A percentile compares a stretch with the other conserved stretches of the same genome.
These are phyloP conservation scores for Prochilodus magdalenae DNA, from an alignment of 2,113 vertebrate species.

Conservation along the genomic window DNA sequence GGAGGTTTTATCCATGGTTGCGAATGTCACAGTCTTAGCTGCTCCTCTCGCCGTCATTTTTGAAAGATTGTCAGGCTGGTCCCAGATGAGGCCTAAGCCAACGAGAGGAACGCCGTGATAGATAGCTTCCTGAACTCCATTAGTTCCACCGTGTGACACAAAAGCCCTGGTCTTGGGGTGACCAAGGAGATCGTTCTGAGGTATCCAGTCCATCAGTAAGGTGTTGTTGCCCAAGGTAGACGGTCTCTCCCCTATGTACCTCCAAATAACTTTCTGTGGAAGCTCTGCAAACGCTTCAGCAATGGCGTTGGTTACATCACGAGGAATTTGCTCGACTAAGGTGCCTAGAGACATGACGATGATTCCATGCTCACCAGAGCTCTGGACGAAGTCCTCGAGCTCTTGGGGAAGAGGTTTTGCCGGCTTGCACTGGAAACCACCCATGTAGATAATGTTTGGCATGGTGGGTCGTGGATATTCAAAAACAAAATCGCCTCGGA, in stretches of 20 bases:
- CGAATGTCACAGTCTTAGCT: constrained; percentile 46
- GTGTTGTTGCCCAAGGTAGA: constrained; percentile 52
- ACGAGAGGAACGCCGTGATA: constrained; percentile 51
- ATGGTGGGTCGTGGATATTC: constrained; percentile 53
- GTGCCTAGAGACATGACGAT: constrained; percentile 58
- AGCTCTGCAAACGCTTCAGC: constrained; percentile 54
- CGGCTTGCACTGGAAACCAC: constrained; percentile 51
- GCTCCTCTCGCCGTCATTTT: constrained; percentile 50
- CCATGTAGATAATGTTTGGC: constrained; percentile 53
- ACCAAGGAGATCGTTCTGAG: constrained; percentile 56
- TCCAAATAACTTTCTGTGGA: constrained; percentile 55
- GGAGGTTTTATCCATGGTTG: constrained; percentile 46
- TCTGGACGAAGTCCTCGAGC: constrained; percentile 57
- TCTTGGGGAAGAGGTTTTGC: constrained; percentile 50
- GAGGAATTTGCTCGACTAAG: constrained; percentile 46
- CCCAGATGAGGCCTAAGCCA: constrained; percentile 52
- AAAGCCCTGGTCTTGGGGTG: constrained; percentile 50
- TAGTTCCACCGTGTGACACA: constrained; percentile 56
- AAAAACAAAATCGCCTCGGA: constrained; percentile 51
- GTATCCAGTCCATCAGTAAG: constrained; percentile 55
- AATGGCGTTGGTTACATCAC: constrained; percentile 40
- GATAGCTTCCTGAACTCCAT: constrained; percentile 56
- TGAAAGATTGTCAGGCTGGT: constrained; percentile 50
- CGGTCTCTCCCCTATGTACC: constrained; percentile 49
- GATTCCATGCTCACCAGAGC: constrained; percentile 53